Base-by-base conservation (phyloP, 1,140 invertebrate species). In the Teleogryllus occipitalis region DNA sequence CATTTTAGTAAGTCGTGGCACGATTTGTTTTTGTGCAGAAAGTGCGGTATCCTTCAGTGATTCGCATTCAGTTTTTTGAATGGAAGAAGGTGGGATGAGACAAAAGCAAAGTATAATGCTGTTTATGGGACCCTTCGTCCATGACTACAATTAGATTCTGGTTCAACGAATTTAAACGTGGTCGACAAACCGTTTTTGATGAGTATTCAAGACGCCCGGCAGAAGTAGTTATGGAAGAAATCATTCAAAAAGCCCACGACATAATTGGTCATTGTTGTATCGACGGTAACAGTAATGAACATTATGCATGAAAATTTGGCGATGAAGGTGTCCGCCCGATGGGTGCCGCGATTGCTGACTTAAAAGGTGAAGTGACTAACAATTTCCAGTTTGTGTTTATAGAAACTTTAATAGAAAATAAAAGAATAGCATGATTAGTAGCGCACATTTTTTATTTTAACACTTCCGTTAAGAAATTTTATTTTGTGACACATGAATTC, bases 291-390 rank as follows among this genome's bases (percentile, higher is more conserved):
- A 14, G 48, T n/a, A 46, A 73, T 79, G 14, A 79, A 79, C 14
- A 47, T 73, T 27, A 7, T 7, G 14, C 18, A 74, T 79, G 72
- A 79, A 8, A 79, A 79, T 4, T 75, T 79, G 78, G 73, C 73
- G 46, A 79, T 49, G 73, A 79, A 79, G 78, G 22, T 79, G 73
- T 21, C 78, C 3, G 49, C 49, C 18, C n/a, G n/a, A n/a, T n/a
- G n/a, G n/a, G n/a, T n/a, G n/a, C 18, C 10, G 10, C 54, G 18
- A 65, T 65, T 65, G 10, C 18, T 14, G 7, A 18, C 10, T 18
- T n/a, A n/a, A n/a, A n/a, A n/a, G n/a, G n/a, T n/a, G n/a, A n/a
- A n/a, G n/a, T n/a, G n/a, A n/a, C n/a, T n/a, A n/a, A n/a, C n/a
- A n/a, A n/a, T n/a, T n/a, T n/a, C n/a, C n/a, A n/a, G n/a, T n/a